phyloP scores from a whole-genome alignment of 2,888 invertebrate genomes.

The Tinea semifulvella region DNA sequence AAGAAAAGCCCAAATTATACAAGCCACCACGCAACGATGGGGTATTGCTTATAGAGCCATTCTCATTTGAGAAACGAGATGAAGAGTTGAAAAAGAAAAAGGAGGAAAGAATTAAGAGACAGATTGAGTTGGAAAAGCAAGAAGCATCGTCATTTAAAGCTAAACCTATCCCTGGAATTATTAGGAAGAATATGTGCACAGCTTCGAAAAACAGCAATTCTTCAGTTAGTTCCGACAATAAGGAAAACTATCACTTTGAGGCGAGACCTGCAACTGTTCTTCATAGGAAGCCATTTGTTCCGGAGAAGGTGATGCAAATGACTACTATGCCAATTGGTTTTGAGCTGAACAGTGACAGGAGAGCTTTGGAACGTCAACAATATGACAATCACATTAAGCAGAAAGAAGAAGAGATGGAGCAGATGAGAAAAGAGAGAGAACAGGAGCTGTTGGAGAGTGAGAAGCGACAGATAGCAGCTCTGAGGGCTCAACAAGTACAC shows the following conservation, averaged over 20 bases:
- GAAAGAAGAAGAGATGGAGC: conserved; percentile 61
- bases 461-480: conserved; percentile 52
- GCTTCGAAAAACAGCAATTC: conserved; percentile 33
- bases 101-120: conserved; percentile 68
- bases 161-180: conserved; percentile 68
- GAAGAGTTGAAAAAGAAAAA: conserved; percentile 63
- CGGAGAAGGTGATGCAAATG: conserved; percentile 55
- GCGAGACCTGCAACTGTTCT: conserved; percentile 70
- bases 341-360: conserved; percentile 69
- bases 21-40: conserved; percentile 31
- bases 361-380: conserved; percentile 68
- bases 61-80: conserved; percentile 75
- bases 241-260: conserved; percentile 66
- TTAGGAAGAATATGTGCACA: conserved; percentile 48
- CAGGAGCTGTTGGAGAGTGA: conserved; percentile 48
- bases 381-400: conserved; percentile 66
- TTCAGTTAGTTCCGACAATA: conserved; percentile 45
- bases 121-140: conserved; percentile 66
- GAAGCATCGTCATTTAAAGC: conserved; percentile 75
- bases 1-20: background rate
- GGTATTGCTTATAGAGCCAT: conserved; percentile 59
- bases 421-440: conserved; percentile 38
- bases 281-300: conserved; percentile 71
- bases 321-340: conserved; percentile 59
- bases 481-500: conserved; percentile 67